phyloP scores from a whole-genome alignment of 2,113 vertebrate species.

The Lamprotornis superbus region DNA sequence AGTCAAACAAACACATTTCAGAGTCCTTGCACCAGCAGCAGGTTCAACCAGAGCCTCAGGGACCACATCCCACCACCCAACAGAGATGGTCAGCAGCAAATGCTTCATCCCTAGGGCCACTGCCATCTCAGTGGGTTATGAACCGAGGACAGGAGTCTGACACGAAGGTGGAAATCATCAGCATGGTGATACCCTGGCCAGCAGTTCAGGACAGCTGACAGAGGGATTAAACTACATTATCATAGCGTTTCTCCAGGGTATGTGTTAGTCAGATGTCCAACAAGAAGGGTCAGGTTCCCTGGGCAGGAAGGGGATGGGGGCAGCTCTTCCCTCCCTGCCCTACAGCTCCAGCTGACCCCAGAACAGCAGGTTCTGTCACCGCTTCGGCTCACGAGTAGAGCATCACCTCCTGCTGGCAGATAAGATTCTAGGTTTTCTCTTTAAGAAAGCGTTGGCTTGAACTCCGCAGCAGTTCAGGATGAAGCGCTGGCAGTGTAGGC shows the following conservation, averaged over 20 bases:
- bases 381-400: background rate
- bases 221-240: background rate
- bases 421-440: background rate
- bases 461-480: background rate
- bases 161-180: background rate
- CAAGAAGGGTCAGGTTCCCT: background rate
- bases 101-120: background rate
- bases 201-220: background rate
- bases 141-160: accelerated
- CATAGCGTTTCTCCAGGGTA: background rate
- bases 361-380: background rate
- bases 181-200: background rate
- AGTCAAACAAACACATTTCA: background rate
- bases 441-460: background rate
- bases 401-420: background rate
- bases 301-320: accelerated
- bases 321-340: background rate
- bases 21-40: background rate
- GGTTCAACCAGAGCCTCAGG: background rate
- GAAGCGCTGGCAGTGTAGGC: background rate
- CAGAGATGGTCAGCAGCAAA: background rate
- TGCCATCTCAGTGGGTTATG: background rate
- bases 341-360: background rate
- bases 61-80: background rate
- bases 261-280: background rate